These are phyloP conservation scores for Oryzias curvinotus DNA, from an alignment of 2,113 vertebrate genomes.

Conservation along the genomic window DNA sequence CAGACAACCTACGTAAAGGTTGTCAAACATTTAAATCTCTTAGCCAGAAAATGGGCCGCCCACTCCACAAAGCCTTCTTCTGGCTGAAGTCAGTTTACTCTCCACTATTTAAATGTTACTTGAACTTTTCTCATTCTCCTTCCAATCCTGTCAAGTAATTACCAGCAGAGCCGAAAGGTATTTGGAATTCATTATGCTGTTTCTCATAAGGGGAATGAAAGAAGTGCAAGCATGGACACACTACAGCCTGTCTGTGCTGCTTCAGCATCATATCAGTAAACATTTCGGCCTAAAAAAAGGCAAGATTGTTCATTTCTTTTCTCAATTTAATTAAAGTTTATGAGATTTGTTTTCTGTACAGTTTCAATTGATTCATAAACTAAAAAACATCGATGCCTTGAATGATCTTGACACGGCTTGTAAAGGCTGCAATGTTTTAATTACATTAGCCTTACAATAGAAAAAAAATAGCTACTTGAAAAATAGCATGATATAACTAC, in stretches of 20 bases:
- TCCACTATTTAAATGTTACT: slow-evolving; percentile 8
- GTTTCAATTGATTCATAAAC: too few relatives aligned
- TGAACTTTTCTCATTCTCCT: slow-evolving; percentile 13
- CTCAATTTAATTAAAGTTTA: background rate
- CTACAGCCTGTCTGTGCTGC: slow-evolving; percentile 12
- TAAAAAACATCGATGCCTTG: too few relatives aligned
- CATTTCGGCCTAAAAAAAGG: background rate
- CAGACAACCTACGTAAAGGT: slow-evolving; percentile 1
- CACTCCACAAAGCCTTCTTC: slow-evolving; percentile 16
- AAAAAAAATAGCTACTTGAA: background rate
- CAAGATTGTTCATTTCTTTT: background rate
- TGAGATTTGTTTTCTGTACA: too few relatives aligned
- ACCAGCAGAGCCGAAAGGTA: slow-evolving; percentile 10
- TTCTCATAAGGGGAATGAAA: slow-evolving; percentile 6
- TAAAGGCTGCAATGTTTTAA: too few relatives aligned
- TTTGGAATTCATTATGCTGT: slow-evolving; percentile 12
- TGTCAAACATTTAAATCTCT: slow-evolving; percentile 46
- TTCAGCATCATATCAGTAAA: background rate
- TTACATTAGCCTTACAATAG: background rate
- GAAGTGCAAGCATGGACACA: background rate
- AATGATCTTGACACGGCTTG: too few relatives aligned
- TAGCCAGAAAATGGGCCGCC: slow-evolving; percentile 12
- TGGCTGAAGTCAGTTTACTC: background rate
- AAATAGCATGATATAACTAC: background rate
- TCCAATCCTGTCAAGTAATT: slow-evolving; percentile 14